These are phyloP conservation scores for Takifugu bimaculatus DNA, from an alignment of 2,113 vertebrate species.

Conservation along the genomic window DNA sequence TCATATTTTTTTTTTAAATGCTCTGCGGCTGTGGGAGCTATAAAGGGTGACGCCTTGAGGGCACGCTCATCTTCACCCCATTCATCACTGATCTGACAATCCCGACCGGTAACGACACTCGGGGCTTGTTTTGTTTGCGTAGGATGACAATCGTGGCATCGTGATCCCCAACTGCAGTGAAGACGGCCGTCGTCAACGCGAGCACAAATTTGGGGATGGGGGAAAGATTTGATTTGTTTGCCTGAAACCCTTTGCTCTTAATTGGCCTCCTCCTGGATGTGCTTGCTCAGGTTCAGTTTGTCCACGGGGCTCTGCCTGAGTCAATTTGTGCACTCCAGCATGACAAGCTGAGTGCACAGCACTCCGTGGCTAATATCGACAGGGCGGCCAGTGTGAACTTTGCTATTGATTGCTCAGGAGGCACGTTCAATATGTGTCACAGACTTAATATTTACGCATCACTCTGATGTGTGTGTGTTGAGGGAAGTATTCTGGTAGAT, in stretches of 20 bases:
- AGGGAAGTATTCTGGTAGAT: too few species aligned
- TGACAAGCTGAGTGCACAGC: slow-evolving; percentile 7
- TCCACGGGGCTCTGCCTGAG: slow-evolving; percentile 2
- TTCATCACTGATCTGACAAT: too few species aligned
- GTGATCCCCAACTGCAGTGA: too few species aligned
- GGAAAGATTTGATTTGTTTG: neutral
- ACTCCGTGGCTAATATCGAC: slow-evolving; percentile 13
- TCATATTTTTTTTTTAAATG: too few species aligned
- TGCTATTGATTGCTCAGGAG: slow-evolving; percentile 19
- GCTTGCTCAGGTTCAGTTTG: neutral
- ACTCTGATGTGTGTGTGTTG: too few species aligned
- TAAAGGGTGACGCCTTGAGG: slow-evolving; percentile 14
- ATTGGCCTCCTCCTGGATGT: neutral
- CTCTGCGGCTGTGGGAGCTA: too few species aligned
- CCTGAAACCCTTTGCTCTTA: neutral
- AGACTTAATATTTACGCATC: neutral
- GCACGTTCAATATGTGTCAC: slow-evolving; percentile 27
- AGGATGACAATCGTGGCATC: neutral
- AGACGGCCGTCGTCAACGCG: neutral
- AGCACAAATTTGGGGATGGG: neutral
- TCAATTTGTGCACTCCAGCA: slow-evolving; percentile 17
- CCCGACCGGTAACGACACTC: too few species aligned
- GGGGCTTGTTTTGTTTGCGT: too few species aligned
- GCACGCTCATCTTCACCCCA: slow-evolving; percentile 1
- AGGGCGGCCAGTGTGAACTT: slow-evolving; percentile 3